Conservation (phyloP, 2,888 invertebrate species). For the Drosophila histrio region DNA sequence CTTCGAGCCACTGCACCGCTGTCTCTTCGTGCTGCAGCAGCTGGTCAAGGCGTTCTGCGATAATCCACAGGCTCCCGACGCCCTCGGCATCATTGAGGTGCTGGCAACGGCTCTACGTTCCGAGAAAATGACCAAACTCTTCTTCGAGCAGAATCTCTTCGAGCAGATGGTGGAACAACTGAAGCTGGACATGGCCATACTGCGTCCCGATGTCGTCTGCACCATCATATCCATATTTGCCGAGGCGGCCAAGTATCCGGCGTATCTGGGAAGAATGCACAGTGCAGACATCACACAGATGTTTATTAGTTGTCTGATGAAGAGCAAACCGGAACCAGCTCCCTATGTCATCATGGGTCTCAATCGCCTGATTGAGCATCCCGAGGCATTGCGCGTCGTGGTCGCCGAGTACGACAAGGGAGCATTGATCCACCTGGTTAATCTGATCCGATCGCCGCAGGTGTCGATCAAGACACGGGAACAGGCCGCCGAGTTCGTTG, state of each 20-base stretch:
- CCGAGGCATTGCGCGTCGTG: conserved; percentile 60
- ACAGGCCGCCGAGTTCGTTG: conserved; percentile 66
- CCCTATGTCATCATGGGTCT: conserved; percentile 67
- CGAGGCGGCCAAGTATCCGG: conserved; percentile 69
- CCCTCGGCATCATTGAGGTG: conserved; percentile 67
- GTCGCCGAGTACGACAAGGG: conserved; percentile 53
- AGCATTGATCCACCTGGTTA: conserved; percentile 45
- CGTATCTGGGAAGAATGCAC: conserved; percentile 64
- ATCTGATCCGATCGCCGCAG: conserved; percentile 40
- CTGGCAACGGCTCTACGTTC: conserved; percentile 72
- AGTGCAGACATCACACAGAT: conserved; percentile 56
- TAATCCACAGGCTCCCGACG: conserved; percentile 48
- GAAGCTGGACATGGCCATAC: conserved; percentile 20
- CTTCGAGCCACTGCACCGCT: conserved; percentile 54
- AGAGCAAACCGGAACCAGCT: conserved; percentile 46
- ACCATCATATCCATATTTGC: conserved; percentile 68
- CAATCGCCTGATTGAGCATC: conserved; percentile 66
- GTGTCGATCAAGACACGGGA: conserved; percentile 68
- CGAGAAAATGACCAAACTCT: conserved; percentile 72
- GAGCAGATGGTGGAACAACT: conserved; percentile 67
- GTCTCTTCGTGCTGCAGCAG: conserved; percentile 66
- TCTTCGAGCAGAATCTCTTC: conserved; percentile 79
- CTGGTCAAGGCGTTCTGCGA: conserved; percentile 68
- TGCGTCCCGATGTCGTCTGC: conserved; percentile 50
- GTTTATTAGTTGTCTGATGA: conserved; percentile 67